Percentiles rank a stretch among this genome's conserved stretches.
These are phyloP conservation scores for Euthynnus affinis DNA, from an alignment of 2,797 vertebrate species.

Conservation along the genomic window DNA sequence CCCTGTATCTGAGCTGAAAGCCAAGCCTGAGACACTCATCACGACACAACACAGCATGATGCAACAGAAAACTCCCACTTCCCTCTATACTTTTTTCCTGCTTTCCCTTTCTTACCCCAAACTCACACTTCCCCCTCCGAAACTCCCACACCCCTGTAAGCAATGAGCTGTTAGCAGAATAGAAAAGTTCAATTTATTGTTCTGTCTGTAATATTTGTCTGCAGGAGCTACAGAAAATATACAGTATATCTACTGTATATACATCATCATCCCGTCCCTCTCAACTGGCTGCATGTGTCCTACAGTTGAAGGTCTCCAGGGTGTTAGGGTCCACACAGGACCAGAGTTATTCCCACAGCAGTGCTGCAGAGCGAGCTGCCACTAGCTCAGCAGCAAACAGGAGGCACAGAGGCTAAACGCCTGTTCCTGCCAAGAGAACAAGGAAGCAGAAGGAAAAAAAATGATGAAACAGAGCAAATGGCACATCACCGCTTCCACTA, in stretches of 20 bases:
- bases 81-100: constrained; percentile 12
- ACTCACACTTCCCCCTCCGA: constrained; percentile 30
- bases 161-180: constrained; percentile 26
- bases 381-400: constrained; percentile 64
- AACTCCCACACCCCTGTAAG: constrained; percentile 47
- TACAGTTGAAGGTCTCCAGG: constrained; percentile 56
- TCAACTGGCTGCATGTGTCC: constrained; percentile 49
- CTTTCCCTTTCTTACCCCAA: constrained; percentile 33
- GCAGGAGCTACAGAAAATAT: constrained; percentile 24
- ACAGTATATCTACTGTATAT: constrained; percentile 24
- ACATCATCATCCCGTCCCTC: constrained; percentile 28
- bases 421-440: constrained; percentile 64
- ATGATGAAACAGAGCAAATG: constrained; percentile 35
- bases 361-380: constrained; percentile 59
- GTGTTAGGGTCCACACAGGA: constrained; percentile 56
- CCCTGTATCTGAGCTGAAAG: constrained; percentile 35
- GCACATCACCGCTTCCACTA: constrained; percentile 35
- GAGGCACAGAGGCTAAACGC: constrained; percentile 71
- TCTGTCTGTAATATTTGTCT: constrained; percentile 12
- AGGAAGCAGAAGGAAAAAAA: constrained; percentile 53
- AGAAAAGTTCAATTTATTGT: constrained; percentile 23
- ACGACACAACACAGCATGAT: constrained; percentile 38
- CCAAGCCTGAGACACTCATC: constrained; percentile 35
- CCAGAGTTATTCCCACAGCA: constrained; percentile 67
- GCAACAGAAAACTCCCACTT: constrained; percentile 43